phyloP scores from a whole-genome alignment of 2,888 invertebrate species.

The Perizoma affinitatum region DNA sequence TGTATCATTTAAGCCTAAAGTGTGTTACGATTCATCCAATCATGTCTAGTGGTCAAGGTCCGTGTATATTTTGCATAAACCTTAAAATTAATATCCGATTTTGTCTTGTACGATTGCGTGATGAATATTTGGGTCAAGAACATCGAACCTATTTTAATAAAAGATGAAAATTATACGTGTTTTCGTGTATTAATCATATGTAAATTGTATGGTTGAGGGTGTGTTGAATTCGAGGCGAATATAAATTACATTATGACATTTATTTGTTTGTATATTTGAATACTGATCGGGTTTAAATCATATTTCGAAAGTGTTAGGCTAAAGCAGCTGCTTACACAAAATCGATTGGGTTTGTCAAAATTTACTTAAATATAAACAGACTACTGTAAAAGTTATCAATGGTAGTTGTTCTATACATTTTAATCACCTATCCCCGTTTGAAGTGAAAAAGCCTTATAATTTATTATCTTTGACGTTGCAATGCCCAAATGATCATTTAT shows the following conservation, averaged over 20 bases:
- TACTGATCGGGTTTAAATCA: slow-evolving; percentile 7
- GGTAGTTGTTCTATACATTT: no score
- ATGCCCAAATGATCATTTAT: no score
- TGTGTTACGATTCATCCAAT: slow-evolving; percentile 6
- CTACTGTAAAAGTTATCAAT: no score
- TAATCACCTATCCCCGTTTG: no score
- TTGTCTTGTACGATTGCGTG: slow-evolving; percentile 17
- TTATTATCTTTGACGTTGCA: no score
- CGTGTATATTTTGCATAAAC: slow-evolving; percentile 10
- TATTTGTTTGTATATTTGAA: slow-evolving; percentile 13
- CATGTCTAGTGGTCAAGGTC: slow-evolving; percentile 13
- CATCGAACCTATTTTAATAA: slow-evolving; percentile 11
- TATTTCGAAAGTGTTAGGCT: slow-evolving; percentile 9
- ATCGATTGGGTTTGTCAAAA: no score
- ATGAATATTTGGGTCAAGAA: slow-evolving; percentile 24
- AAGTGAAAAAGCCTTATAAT: no score
- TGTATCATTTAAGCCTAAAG: not conserved
- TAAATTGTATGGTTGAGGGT: slow-evolving; percentile 15
- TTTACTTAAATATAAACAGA: no score
- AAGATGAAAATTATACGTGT: slow-evolving; percentile 14
- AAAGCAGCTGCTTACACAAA: no score
- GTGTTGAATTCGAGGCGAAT: slow-evolving; percentile 23
- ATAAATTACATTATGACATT: no score
- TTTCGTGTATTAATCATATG: slow-evolving; percentile 19
- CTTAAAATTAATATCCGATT: slow-evolving; percentile 9